These are phyloP conservation scores for Cerastis leucographa DNA, from an alignment of 2,888 invertebrate genomes.

Conservation along the genomic window DNA sequence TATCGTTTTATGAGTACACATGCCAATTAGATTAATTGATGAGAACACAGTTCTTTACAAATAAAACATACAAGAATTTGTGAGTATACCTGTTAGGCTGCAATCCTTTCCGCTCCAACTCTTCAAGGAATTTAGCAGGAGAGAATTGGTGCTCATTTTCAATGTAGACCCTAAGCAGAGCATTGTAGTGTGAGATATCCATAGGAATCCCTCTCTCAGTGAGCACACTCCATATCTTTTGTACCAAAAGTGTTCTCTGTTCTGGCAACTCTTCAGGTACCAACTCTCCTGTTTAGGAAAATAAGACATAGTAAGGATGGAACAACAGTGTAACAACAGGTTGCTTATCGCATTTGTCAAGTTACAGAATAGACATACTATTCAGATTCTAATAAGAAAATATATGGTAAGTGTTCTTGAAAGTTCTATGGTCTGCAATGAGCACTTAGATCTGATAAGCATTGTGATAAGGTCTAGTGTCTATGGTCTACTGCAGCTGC, in stretches of 20 bases:
- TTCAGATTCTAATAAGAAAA: neutral
- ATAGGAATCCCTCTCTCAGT: slow-evolving; percentile 94
- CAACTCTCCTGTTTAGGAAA: slow-evolving; percentile 87
- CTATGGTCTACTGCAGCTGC: neutral
- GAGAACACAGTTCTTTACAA: too few species aligned
- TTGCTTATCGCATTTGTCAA: neutral
- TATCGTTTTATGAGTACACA: too few species aligned
- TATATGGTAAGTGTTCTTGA: neutral
- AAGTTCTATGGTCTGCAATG: neutral
- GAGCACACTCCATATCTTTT: slow-evolving; percentile 95
- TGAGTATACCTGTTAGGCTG: slow-evolving; percentile 93
- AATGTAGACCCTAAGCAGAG: slow-evolving; percentile 95
- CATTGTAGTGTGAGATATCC: slow-evolving; percentile 97
- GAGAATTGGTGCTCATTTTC: slow-evolving; percentile 96
- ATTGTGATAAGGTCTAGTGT: neutral
- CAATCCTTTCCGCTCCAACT: slow-evolving; percentile 94
- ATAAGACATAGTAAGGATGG: neutral
- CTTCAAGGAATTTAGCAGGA: slow-evolving; percentile 94
- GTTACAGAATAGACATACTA: neutral
- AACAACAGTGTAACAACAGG: too few species aligned
- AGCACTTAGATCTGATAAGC: neutral
- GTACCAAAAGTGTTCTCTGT: slow-evolving; percentile 93
- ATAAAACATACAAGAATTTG: too few species aligned
- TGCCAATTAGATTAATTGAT: too few species aligned
- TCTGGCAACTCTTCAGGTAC: slow-evolving; percentile 95